Evolutionary conservation across 2,888 invertebrate genomes (phyloP).

Genomic region (Psococerastis gibbosa): DNA sequence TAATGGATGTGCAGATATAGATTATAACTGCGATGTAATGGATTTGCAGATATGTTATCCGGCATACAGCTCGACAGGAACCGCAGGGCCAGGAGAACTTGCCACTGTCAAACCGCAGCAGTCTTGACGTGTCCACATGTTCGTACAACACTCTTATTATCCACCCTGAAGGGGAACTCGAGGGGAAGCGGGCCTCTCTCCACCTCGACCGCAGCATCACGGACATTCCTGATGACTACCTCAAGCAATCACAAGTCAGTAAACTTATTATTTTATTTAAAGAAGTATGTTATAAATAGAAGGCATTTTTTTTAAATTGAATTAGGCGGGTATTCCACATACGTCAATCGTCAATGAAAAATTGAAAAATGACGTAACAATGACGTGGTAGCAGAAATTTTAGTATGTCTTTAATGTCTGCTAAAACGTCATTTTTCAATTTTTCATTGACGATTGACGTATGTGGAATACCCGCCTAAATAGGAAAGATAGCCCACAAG

Average conservation of each 20-base stretch:
- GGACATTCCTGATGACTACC: constrained; percentile 67
- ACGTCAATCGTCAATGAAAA: too few relatives aligned
- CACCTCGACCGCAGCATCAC: constrained; percentile 27
- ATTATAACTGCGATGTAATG: too few relatives aligned
- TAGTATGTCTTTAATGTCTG: too few relatives aligned
- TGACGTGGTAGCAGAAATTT: too few relatives aligned
- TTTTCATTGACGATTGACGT: too few relatives aligned
- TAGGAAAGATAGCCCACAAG: too few relatives aligned
- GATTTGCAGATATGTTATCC: constrained; percentile 61
- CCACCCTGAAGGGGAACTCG: constrained; percentile 53
- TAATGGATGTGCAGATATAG: too few relatives aligned
- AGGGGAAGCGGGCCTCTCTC: constrained; percentile 34
- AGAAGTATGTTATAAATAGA: background rate
- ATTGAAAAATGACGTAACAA: too few relatives aligned
- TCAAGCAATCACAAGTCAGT: constrained; percentile 50
- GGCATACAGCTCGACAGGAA: constrained; percentile 67
- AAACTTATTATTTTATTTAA: too few relatives aligned
- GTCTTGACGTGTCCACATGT: constrained; percentile 47
- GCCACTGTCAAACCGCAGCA: constrained; percentile 14
- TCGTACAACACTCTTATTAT: constrained; percentile 72
- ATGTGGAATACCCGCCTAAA: too few relatives aligned
- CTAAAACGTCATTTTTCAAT: too few relatives aligned
- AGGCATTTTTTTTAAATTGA: background rate
- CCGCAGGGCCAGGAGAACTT: constrained; percentile 82
- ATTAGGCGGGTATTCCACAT: too few relatives aligned